These are phyloP conservation scores for Lynx canadensis DNA, from an alignment of 2,113 vertebrate species.

Conservation along the genomic window DNA sequence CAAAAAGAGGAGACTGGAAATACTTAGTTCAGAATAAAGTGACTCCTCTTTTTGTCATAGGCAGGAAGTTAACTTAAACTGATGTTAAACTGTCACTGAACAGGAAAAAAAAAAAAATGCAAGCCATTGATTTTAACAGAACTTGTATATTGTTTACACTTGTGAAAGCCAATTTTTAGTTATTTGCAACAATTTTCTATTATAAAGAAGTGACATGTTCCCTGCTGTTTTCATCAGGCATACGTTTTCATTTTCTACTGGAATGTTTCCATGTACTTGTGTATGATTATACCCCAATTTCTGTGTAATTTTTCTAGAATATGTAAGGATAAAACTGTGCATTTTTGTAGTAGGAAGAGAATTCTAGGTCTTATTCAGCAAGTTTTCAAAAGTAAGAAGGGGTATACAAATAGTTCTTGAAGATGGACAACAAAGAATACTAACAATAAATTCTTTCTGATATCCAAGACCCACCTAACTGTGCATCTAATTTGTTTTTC, in stretches of 20 bases:
- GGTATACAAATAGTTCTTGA: not conserved
- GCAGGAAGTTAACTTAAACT: conserved; percentile 59
- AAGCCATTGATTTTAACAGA: conserved; percentile 41
- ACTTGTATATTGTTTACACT: not conserved
- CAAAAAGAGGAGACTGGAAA: conserved; percentile 59
- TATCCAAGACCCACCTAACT: not conserved
- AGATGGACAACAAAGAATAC: not conserved
- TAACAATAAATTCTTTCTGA: not conserved
- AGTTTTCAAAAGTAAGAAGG: conserved; percentile 30
- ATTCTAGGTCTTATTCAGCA: conserved; percentile 3
- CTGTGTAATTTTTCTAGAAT: conserved; percentile 18
- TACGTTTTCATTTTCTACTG: conserved; percentile 56
- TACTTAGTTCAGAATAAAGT: conserved; percentile 44
- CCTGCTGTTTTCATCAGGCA: not conserved
- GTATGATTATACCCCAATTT: not conserved
- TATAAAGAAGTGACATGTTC: conserved; percentile 25
- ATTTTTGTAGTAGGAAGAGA: not conserved
- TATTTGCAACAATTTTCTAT: conserved; percentile 57
- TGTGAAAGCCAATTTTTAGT: conserved; percentile 18
- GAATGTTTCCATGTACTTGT: not conserved
- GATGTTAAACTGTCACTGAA: conserved; percentile 51
- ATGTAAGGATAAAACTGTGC: not conserved
- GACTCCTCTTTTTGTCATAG: conserved; percentile 58
- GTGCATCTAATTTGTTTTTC: not conserved
- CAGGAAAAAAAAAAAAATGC: conserved; percentile 40